phyloP scores from a whole-genome alignment of 2,797 vertebrate species.

The Microchirus variegatus region DNA sequence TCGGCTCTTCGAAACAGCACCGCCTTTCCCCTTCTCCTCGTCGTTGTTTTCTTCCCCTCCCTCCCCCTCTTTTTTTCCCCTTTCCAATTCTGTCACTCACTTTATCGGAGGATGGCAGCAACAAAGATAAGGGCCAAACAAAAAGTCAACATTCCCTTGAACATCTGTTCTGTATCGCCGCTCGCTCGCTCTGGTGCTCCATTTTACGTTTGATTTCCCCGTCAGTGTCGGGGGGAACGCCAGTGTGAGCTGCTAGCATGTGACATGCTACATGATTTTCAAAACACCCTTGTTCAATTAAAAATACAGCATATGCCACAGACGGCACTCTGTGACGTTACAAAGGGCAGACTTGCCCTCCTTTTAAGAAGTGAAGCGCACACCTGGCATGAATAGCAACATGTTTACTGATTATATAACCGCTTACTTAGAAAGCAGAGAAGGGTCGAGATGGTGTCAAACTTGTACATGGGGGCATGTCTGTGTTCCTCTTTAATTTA shows the following conservation, averaged over 20 bases:
- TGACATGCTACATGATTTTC: conserved; percentile 71
- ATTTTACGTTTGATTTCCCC: conserved; percentile 78
- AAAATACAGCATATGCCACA: conserved; percentile 71
- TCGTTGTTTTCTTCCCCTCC: conserved; percentile 34
- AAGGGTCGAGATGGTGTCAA: conserved; percentile 17
- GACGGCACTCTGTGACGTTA: conserved; percentile 57
- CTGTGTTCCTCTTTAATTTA: conserved; percentile 31
- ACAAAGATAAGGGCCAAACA: conserved; percentile 76
- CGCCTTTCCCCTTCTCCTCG: conserved; percentile 42
- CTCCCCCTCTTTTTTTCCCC: conserved; percentile 28
- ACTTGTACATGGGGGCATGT: conserved; percentile 17
- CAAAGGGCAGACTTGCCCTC: conserved; percentile 52
- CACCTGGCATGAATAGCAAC: conserved; percentile 44
- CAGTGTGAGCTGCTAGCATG: conserved; percentile 57
- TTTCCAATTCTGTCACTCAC: conserved; percentile 64
- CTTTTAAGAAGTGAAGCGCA: conserved; percentile 49
- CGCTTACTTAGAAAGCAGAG: conserved; percentile 34
- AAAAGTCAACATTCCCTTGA: conserved; percentile 72
- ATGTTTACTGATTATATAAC: conserved; percentile 46
- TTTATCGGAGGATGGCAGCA: conserved; percentile 64
- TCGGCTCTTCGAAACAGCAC: conserved; percentile 63
- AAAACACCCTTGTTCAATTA: conserved; percentile 74
- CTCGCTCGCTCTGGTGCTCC: conserved; percentile 69
- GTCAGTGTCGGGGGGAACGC: conserved; percentile 72
- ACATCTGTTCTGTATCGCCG: conserved; percentile 77